Evolutionary conservation across 1,140 invertebrate genomes (phyloP).

Genomic region (Drosophila sucinea): DNA sequence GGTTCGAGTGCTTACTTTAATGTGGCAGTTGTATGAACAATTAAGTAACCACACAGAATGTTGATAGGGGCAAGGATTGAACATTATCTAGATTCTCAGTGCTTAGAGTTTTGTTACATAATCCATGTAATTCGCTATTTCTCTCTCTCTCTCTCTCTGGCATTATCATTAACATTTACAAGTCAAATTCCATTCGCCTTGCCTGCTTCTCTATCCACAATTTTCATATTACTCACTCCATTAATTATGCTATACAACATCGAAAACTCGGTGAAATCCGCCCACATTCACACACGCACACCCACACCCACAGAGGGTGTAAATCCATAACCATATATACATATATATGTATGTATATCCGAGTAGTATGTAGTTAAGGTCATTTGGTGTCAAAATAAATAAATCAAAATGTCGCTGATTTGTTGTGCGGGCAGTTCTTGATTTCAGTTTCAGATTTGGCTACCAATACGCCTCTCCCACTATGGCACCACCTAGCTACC

Average conservation of each 20-base stretch:
- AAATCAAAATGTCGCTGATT: constrained; percentile 75
- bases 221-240: constrained; percentile 9
- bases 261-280: constrained; percentile 4
- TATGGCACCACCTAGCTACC: constrained; percentile 12
- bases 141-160: no score
- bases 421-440: constrained; percentile 25
- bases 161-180: no score
- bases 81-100: no score
- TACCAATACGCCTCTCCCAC: constrained; percentile 9
- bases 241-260: neutral
- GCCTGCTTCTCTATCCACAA: neutral
- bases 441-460: constrained; percentile 24
- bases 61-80: no score
- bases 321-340: neutral
- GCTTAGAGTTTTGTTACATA: no score
- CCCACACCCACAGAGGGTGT: neutral
- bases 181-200: no score
- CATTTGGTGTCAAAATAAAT: constrained; percentile 66
- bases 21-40: no score
- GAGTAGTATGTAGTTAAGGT: constrained; percentile 40
- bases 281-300: neutral
- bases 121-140: no score
- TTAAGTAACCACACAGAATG: no score
- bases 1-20: no score
- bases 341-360: neutral